These are phyloP conservation scores for Aspidoscelis tigris DNA, from an alignment of 2,113 vertebrate species.

Conservation along the genomic window DNA sequence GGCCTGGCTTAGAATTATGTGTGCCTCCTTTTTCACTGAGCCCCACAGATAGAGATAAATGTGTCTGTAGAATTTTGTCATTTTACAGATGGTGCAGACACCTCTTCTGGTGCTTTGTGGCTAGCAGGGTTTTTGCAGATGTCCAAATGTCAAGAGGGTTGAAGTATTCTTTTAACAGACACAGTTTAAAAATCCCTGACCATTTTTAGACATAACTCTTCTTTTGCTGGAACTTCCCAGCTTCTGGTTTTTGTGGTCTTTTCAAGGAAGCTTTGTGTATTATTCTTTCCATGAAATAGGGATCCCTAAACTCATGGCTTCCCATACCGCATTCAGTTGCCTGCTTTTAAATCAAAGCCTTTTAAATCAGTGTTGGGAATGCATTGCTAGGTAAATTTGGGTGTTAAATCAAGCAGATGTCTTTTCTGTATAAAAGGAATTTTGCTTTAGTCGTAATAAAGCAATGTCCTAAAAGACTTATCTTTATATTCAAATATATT, in stretches of 20 bases:
- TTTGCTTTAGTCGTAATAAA: conserved; percentile 33
- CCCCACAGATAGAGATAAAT: conserved; percentile 34
- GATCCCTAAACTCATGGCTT: neutral
- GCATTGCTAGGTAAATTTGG: neutral
- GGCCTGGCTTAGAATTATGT: neutral
- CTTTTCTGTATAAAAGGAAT: conserved; percentile 48
- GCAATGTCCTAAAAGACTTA: conserved; percentile 41
- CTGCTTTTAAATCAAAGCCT: conserved; percentile 41
- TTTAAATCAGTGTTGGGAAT: neutral
- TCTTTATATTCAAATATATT: neutral
- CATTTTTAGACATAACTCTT: conserved; percentile 28
- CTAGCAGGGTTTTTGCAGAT: conserved; percentile 38
- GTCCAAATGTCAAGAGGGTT: conserved; percentile 28
- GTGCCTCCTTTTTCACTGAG: conserved; percentile 11
- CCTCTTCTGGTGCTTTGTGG: conserved; percentile 33
- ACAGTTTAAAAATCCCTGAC: neutral
- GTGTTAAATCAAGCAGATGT: conserved; percentile 30
- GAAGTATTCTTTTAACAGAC: conserved; percentile 47
- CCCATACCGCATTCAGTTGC: neutral
- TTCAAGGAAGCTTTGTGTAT: conserved; percentile 18
- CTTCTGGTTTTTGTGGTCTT: conserved; percentile 17
- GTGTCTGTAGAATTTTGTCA: conserved; percentile 35
- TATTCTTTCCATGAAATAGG: conserved; percentile 36
- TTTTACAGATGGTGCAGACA: conserved; percentile 38
- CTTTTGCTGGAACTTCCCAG: neutral